Evolutionary conservation across 2,888 invertebrate species (phyloP).

Genomic region (Drosophila setosimentum): DNA sequence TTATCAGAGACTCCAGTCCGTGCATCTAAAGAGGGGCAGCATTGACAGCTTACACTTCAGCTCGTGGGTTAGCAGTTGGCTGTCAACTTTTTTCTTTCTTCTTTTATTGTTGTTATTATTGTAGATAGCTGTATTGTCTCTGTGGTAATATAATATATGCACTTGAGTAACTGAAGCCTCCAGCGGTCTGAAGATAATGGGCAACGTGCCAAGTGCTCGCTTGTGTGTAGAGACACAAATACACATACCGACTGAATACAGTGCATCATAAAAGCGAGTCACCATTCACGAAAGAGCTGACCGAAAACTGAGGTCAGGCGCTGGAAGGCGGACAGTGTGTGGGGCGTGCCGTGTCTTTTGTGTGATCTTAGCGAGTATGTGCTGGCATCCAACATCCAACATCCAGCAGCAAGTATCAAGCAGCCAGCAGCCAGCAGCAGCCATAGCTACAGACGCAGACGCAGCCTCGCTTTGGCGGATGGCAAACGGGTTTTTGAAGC

Average conservation of each 20-base stretch:
- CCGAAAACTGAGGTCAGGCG: slow-evolving; percentile 39
- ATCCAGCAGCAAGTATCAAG: slow-evolving; percentile 36
- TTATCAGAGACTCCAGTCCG: slow-evolving; percentile 39
- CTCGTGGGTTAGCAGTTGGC: slow-evolving; percentile 49
- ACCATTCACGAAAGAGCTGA: slow-evolving; percentile 58
- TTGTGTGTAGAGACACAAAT: slow-evolving; percentile 31
- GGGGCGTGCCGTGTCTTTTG: slow-evolving; percentile 78
- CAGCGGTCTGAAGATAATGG: slow-evolving; percentile 70
- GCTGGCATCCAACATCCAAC: slow-evolving; percentile 72
- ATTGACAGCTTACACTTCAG: slow-evolving; percentile 48
- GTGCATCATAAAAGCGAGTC: slow-evolving; percentile 77
- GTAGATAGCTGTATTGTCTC: slow-evolving; percentile 14
- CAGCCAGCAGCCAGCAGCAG: slow-evolving; percentile 45
- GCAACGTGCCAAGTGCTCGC: slow-evolving; percentile 78
- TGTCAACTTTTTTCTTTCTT: slow-evolving; percentile 15
- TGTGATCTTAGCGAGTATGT: slow-evolving; percentile 77
- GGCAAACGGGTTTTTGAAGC: slow-evolving; percentile 73
- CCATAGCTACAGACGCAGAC: slow-evolving; percentile 46
- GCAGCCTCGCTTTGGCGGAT: slow-evolving; percentile 78
- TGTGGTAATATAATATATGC: slow-evolving; percentile 71
- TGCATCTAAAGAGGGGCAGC: slow-evolving; percentile 4
- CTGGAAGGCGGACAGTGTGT: slow-evolving; percentile 17
- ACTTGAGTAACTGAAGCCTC: slow-evolving; percentile 67
- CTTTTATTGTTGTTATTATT: not conserved
- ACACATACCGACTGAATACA: slow-evolving; percentile 51